A percentile compares a stretch with the other conserved stretches of the same genome.
phyloP scores from a whole-genome alignment of 2,797 vertebrate species.

The Peromyscus melanophrys region DNA sequence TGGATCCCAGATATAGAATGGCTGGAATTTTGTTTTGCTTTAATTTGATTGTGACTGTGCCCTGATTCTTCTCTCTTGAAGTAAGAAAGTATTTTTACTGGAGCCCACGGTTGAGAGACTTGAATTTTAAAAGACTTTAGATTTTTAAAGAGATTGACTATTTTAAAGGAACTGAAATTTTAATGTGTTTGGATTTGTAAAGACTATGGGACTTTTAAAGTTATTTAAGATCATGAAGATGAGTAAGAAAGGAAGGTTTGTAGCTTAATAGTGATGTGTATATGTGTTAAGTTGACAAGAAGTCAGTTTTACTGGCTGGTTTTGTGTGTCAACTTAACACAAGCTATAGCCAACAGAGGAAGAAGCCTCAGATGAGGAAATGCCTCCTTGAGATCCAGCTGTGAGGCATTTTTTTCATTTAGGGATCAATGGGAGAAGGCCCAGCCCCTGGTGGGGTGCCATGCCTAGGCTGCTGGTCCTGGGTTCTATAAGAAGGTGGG shows the following conservation, averaged over 20 bases:
- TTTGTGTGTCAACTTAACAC: not conserved
- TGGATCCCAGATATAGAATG: not conserved
- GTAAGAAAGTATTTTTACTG: too few relatives aligned
- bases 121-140: not conserved
- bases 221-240: not conserved
- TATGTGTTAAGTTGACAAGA: not conserved
- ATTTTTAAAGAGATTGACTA: not conserved
- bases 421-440: not conserved
- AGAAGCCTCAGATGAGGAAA: not conserved
- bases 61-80: not conserved
- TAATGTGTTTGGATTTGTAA: not conserved
- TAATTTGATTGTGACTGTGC: not conserved
- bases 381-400: not conserved
- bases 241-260: not conserved
- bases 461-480: not conserved
- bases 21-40: not conserved
- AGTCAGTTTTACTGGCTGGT: too few relatives aligned
- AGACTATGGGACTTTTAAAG: not conserved
- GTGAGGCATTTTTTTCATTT: not conserved
- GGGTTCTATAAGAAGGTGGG: not conserved
- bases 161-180: not conserved
- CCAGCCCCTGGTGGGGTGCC: not conserved
- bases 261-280: not conserved
- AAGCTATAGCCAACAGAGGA: not conserved
- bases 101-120: not conserved